These are phyloP conservation scores for Altica lythri DNA, from an alignment of 2,888 invertebrate species.

Conservation along the genomic window DNA sequence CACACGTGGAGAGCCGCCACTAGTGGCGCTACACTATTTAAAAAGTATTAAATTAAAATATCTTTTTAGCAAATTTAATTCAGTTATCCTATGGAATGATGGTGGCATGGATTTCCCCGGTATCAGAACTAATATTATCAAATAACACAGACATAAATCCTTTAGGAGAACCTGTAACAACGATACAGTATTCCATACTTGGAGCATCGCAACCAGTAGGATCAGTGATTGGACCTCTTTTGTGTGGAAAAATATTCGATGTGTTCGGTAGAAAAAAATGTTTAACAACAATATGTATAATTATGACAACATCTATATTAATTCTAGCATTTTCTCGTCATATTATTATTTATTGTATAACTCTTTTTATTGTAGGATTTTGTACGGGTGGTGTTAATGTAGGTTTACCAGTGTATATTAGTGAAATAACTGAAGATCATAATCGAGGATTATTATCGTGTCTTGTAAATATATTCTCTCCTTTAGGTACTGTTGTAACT, in stretches of 20 bases:
- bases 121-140: slow-evolving; percentile 3
- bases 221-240: not conserved
- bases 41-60: not conserved
- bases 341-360: slow-evolving; percentile 2
- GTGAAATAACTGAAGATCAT: slow-evolving; percentile 80
- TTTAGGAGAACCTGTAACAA: slow-evolving; percentile 1
- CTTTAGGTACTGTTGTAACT: slow-evolving; percentile 39
- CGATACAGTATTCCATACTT: slow-evolving; percentile 5
- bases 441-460: slow-evolving; percentile 73
- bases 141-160: slow-evolving; percentile 16
- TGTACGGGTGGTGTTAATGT: not conserved
- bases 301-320: not conserved
- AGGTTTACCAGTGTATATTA: slow-evolving; percentile 78
- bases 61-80: not conserved
- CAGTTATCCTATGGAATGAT: not conserved
- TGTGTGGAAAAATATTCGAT: slow-evolving; percentile 7
- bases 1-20: too few relatives aligned
- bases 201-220: slow-evolving; percentile 1
- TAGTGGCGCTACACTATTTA: too few relatives aligned
- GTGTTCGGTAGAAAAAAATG: slow-evolving; percentile 3
- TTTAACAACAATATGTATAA: not conserved
- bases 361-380: not conserved
- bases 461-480: slow-evolving; percentile 43
- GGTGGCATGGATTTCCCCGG: slow-evolving; percentile 14
- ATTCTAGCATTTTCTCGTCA: not conserved